Conservation (phyloP, 1,140 invertebrate species). For the Octopus bimaculoides region DNA sequence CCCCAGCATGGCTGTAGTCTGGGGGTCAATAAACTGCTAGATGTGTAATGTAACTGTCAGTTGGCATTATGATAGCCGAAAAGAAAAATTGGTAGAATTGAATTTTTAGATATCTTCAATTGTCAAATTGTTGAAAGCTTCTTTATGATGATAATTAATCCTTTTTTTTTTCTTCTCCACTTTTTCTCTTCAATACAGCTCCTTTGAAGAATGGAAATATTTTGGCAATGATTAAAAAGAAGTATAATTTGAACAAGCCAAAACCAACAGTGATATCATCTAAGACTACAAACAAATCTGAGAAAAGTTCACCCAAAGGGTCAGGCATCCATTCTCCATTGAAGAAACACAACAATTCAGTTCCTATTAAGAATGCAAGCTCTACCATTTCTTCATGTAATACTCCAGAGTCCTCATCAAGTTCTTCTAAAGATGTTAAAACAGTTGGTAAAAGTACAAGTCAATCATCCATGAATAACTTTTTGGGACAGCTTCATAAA, state of each 20-base stretch:
- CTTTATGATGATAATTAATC: background rate
- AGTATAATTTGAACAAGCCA: background rate
- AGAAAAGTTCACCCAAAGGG: background rate
- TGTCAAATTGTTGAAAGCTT: background rate
- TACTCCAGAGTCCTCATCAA: background rate
- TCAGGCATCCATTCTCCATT: background rate
- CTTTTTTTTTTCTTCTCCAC: background rate
- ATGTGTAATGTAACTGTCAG: background rate
- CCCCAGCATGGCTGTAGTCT: no score
- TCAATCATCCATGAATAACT: background rate
- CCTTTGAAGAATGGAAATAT: background rate
- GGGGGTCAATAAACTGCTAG: background rate
- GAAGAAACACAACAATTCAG: background rate
- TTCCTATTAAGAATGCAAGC: background rate
- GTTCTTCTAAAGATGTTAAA: background rate
- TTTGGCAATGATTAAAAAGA: conserved; percentile 4
- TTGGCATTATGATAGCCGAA: background rate
- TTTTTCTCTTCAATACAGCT: background rate
- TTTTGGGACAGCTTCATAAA: background rate
- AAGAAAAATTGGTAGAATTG: background rate
- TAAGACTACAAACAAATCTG: background rate
- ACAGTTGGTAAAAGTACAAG: background rate
- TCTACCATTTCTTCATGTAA: background rate
- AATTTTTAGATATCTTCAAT: background rate
- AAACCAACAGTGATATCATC: background rate